phyloP scores from a whole-genome alignment of 2,888 invertebrate genomes.

The Zhengitettix transpicula region DNA sequence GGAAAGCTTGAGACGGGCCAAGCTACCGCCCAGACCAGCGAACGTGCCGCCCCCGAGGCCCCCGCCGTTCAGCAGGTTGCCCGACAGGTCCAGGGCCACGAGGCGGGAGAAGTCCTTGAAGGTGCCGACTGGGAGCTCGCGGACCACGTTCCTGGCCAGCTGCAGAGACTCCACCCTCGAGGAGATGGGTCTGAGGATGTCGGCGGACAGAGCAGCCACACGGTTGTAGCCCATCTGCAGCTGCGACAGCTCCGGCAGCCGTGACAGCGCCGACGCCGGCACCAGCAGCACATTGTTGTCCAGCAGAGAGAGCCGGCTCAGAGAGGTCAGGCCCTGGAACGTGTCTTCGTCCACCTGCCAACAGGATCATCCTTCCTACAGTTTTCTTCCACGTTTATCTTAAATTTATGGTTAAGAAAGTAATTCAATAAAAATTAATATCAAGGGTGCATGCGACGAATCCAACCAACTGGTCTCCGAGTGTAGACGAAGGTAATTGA shows the following conservation, averaged over 20 bases:
- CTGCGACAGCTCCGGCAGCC: slow-evolving; percentile 54
- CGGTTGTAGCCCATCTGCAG: slow-evolving; percentile 73
- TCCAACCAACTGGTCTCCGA: too few relatives aligned
- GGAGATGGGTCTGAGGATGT: slow-evolving; percentile 53
- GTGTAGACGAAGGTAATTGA: too few relatives aligned
- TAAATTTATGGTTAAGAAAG: too few relatives aligned
- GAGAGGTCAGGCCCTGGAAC: slow-evolving; percentile 60
- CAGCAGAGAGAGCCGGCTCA: slow-evolving; percentile 59
- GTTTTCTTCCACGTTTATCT: background rate
- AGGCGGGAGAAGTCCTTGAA: slow-evolving; percentile 62
- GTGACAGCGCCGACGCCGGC: slow-evolving; percentile 65
- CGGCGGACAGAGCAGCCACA: slow-evolving; percentile 67
- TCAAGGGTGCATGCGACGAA: too few relatives aligned
- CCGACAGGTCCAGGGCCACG: slow-evolving; percentile 55
- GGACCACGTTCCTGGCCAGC: slow-evolving; percentile 67
- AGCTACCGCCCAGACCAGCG: slow-evolving; percentile 52
- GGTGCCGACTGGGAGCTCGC: slow-evolving; percentile 65
- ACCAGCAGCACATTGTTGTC: slow-evolving; percentile 79
- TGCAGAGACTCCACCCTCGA: slow-evolving; percentile 46
- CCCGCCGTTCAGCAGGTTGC: slow-evolving; percentile 50
- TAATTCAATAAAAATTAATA: too few relatives aligned
- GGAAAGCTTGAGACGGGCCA: slow-evolving; percentile 52
- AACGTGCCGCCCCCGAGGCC: slow-evolving; percentile 32
- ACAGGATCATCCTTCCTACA: background rate
- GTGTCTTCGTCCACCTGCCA: slow-evolving; percentile 73